Conservation (phyloP, 2,888 invertebrate species). For the Encarsia formosa region DNA sequence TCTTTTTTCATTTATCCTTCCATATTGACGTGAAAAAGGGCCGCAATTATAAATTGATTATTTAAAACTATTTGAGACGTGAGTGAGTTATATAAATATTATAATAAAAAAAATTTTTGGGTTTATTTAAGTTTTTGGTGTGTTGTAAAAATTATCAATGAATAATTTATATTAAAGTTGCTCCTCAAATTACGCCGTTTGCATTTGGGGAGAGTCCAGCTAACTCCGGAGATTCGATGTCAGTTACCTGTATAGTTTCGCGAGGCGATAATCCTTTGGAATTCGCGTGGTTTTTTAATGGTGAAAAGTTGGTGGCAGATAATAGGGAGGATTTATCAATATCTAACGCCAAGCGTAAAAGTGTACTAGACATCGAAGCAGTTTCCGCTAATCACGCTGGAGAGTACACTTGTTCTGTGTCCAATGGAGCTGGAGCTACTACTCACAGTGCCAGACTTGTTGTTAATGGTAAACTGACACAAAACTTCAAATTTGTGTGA, state of each 20-base stretch:
- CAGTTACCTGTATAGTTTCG: constrained; percentile 54
- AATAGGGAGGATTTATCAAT: constrained; percentile 36
- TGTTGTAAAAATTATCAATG: no score
- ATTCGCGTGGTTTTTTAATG: constrained; percentile 58
- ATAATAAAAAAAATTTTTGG: no score
- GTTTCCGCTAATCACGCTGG: constrained; percentile 65
- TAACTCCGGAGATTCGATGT: constrained; percentile 58
- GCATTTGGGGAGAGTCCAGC: constrained; percentile 59
- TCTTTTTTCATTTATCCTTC: no score
- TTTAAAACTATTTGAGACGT: no score
- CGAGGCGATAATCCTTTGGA: constrained; percentile 64
- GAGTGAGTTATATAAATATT: no score
- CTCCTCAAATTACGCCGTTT: constrained; percentile 49
- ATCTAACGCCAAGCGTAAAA: constrained; percentile 47
- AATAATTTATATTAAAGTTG: no score
- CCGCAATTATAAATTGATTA: no score
- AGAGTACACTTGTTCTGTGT: constrained; percentile 66
- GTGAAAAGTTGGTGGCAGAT: constrained; percentile 36
- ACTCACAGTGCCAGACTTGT: constrained; percentile 55
- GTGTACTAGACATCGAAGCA: constrained; percentile 58
- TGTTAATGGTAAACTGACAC: constrained; percentile 72
- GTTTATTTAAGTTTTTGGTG: no score
- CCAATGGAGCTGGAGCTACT: constrained; percentile 56
- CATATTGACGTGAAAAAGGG: no score
- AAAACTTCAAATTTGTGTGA: no score